Evolutionary conservation across 2,797 vertebrate species (phyloP).

Genomic region (Coreius guichenoti): DNA sequence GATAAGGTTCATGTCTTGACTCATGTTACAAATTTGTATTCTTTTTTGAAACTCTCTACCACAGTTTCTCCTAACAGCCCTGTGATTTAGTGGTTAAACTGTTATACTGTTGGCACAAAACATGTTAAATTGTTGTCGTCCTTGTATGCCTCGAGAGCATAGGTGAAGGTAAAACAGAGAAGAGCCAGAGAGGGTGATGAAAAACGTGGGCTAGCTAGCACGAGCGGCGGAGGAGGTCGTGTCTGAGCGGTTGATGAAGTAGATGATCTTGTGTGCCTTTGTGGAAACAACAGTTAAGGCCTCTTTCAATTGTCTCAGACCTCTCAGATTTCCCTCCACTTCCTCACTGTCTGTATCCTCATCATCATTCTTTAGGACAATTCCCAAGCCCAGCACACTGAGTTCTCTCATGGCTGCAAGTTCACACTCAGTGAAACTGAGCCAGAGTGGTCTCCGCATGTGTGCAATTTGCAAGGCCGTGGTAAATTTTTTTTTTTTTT

Average conservation of each 20-base stretch:
- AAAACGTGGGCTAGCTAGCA: background rate
- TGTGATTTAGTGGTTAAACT: background rate
- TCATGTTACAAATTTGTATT: background rate
- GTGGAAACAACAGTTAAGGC: slow-evolving; percentile 12
- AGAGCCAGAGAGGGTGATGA: background rate
- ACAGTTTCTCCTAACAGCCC: background rate
- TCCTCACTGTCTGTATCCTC: slow-evolving; percentile 33
- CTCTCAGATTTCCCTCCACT: slow-evolving; percentile 47
- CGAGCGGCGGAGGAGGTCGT: background rate
- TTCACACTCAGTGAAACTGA: slow-evolving; percentile 15
- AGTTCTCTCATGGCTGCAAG: slow-evolving; percentile 29
- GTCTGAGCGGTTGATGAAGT: slow-evolving; percentile 35
- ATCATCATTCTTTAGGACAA: slow-evolving; percentile 30
- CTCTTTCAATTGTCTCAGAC: slow-evolving; percentile 1
- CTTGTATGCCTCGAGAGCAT: background rate
- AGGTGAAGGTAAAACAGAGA: background rate
- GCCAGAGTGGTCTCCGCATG: slow-evolving; percentile 24
- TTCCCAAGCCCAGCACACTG: slow-evolving; percentile 41
- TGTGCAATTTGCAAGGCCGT: slow-evolving; percentile 26
- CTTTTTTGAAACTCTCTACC: background rate
- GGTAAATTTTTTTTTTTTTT: background rate
- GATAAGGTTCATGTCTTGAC: background rate
- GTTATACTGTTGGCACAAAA: background rate
- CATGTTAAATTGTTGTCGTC: background rate
- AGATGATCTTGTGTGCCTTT: slow-evolving; percentile 27